Evolutionary conservation across 2,797 vertebrate species (phyloP), one percentile per base, ranked within the genome.

Genomic region (Paramormyrops hopkinsi): DNA sequence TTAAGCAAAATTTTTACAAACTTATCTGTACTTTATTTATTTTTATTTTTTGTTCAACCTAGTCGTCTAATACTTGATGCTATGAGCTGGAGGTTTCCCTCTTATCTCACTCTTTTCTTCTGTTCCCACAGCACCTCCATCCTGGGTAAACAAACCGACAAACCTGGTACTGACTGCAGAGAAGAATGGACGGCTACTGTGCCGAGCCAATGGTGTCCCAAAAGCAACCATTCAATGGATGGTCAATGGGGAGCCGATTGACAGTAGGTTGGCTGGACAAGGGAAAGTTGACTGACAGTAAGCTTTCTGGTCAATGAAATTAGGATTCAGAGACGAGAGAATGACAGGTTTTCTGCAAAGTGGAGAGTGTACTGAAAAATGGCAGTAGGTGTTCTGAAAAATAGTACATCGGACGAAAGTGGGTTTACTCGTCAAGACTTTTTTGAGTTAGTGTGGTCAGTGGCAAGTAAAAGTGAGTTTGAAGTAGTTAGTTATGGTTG

Each of bases 111-210:
- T 17, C 2, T 12, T 50, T 82, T 54, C 50, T 48, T 50, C n/a
- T 59, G n/a, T 89, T 46, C 56, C 9, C 88, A 1, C 92, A 99
- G 99, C 98, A 89, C 96, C 97, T 92, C 99, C 99, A 0, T 99
- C 98, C 92, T 99, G 99, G 99, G 90, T 99, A 91, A 97, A 98
- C 3, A 97, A 97, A 91, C 98, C 98, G 0, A 92, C 95, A 48
- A 96, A 98, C 91, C 95, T 99, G 51, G 95, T 99, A 88, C 94
- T 99, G 94, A 97, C 99, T 29, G 98, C 98, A 0, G 98, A 98
- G 0, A 98, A 99, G 92, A 97, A 96, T 0, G 99, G 98, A 14
- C 95, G 95, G 84, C 93, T 99, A 17, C 95, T 97, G 59, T 99
- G 99, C 91, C 96, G 96, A 1, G 96, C 98, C 91, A 98, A 98